A percentile compares a stretch with the other conserved stretches of the same genome.
phyloP scores from a whole-genome alignment of 1,140 invertebrate genomes.

The Neodiprion pinetum region DNA sequence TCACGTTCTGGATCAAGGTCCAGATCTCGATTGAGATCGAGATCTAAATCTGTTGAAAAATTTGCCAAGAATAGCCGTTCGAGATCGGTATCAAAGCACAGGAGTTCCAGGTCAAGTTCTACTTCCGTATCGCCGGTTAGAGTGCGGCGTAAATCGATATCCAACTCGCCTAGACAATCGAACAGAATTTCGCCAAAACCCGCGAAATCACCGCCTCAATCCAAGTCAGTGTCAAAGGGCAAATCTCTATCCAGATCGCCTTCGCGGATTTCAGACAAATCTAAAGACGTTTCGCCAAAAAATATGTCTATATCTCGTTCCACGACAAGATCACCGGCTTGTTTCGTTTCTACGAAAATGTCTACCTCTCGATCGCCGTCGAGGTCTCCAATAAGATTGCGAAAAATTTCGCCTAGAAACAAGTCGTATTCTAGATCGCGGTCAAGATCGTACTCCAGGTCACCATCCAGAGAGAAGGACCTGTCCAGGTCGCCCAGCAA shows the following conservation, averaged over 20 bases:
- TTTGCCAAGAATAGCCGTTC: neutral
- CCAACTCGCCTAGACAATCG: neutral
- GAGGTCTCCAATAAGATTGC: neutral
- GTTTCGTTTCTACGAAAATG: neutral
- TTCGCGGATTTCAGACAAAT: constrained; percentile 4
- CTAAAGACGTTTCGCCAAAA: constrained; percentile 5
- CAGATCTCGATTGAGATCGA: neutral
- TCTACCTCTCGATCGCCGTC: constrained; percentile 3
- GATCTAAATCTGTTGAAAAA: neutral
- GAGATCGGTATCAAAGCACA: neutral
- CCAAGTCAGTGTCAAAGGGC: neutral
- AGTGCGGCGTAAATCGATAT: neutral
- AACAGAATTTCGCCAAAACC: neutral
- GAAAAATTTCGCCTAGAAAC: constrained; percentile 29
- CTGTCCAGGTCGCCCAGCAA: neutral
- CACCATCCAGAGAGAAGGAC: neutral
- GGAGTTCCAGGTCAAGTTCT: neutral
- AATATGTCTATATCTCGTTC: constrained; percentile 10
- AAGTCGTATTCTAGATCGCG: constrained; percentile 44
- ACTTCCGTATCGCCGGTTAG: neutral
- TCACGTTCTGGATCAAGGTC: neutral
- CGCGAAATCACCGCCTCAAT: neutral
- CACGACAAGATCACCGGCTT: neutral
- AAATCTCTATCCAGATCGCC: constrained; percentile 6
- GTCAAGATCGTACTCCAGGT: constrained; percentile 33